A percentile compares a stretch with the other conserved stretches of the same genome.
phyloP scores from a whole-genome alignment of 2,113 vertebrate species.

The Sphyrna mokarran region DNA sequence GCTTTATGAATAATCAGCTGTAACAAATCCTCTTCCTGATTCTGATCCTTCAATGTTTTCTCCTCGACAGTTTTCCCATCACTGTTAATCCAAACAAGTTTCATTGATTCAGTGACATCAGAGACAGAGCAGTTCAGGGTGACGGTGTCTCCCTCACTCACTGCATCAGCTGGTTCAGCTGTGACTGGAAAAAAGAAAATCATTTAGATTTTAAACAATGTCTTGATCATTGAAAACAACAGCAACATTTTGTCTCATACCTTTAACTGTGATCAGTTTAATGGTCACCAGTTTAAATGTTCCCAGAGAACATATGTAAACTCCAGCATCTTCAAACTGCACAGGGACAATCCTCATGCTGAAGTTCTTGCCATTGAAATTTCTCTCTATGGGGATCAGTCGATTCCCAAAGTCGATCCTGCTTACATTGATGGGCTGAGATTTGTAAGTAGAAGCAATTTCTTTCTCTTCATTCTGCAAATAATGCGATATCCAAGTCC shows the following conservation, averaged over 20 bases:
- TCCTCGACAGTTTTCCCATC: too few relatives aligned
- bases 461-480: too few relatives aligned
- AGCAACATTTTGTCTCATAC: neutral
- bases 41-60: too few relatives aligned
- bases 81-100: too few relatives aligned
- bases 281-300: neutral
- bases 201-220: neutral
- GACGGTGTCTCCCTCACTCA: too few relatives aligned
- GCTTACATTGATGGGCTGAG: too few relatives aligned
- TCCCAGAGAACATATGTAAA: neutral
- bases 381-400: neutral
- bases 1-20: too few relatives aligned
- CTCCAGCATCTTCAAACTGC: neutral
- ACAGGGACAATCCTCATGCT: neutral
- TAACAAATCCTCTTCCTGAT: too few relatives aligned
- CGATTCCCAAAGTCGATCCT: slow-evolving; percentile 7
- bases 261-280: slow-evolving; percentile 12
- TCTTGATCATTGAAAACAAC: neutral
- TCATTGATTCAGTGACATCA: too few relatives aligned
- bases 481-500: neutral
- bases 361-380: neutral
- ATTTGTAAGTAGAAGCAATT: neutral
- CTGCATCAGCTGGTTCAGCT: too few relatives aligned
- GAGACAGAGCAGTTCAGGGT: too few relatives aligned
- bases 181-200: slow-evolving; percentile 11